Evolutionary conservation across 1,140 invertebrate genomes (phyloP), one percentile per base, ranked within the genome.

Genomic region (Hypothenemus hampei): DNA sequence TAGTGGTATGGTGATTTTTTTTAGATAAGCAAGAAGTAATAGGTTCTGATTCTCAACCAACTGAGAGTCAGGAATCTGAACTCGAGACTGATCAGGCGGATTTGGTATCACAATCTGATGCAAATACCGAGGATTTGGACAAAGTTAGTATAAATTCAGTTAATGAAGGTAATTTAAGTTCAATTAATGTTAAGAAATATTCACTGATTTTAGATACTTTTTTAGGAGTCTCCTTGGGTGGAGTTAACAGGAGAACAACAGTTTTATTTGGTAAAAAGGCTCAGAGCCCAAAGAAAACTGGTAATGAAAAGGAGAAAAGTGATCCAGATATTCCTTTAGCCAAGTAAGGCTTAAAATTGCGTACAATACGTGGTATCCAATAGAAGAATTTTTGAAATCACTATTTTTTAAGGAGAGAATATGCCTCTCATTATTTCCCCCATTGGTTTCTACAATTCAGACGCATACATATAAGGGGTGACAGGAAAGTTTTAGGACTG

Each of bases 191-290:
- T 23, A 13, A 49, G 16, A 11, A 13, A 11, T 8, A 31, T 1
- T 36, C 39, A 33, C 8, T 13, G 13, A 31, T 31, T 31, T 8
- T 13, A 31, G 8, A 33, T 40, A 37, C 23, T 41, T 21, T 35
- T 33, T 22, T 16, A 53, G 51, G 24, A 18, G 33, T 29, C 26
- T 73, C 74, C 3, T 64, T 69, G 3, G 57, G 62, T 11, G 85
- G 86, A 24, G 87, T 91, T 0, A 91, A 91, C 71, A 76, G 89
- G 37, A 74, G 89, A 65, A 91, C 87, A 15, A 84, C 87, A n/a
- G 87, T 91, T 26, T 68, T 91, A 4, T 86, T 91, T 59, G 89
- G 86, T 2, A 79, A 87, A 31, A 91, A 92, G 70, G 81, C 81
- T 0, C 79, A 66, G 74, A 75, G 72, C 49, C 77, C 73, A 15